These are phyloP conservation scores for Cantharis rustica DNA, from an alignment of 2,888 invertebrate genomes.

Conservation along the genomic window DNA sequence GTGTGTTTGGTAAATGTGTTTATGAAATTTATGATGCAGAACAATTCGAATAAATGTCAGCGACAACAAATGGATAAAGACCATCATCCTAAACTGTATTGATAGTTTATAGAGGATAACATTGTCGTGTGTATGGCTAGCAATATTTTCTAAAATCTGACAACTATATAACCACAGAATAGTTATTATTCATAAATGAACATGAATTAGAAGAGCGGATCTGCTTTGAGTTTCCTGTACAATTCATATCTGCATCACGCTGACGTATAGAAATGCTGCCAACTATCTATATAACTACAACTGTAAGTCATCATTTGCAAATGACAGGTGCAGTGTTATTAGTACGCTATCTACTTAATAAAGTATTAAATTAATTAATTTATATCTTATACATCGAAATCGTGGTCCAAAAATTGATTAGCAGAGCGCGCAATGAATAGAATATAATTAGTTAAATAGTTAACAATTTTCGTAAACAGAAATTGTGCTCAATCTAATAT, in stretches of 20 bases:
- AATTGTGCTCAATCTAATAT: slow-evolving; percentile 25
- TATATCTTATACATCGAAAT: not conserved
- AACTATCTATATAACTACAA: not conserved
- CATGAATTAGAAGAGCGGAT: slow-evolving; percentile 22
- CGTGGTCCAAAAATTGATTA: not conserved
- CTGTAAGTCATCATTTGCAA: not conserved
- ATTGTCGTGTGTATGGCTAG: slow-evolving; percentile 18
- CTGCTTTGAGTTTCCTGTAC: slow-evolving; percentile 21
- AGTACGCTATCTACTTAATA: too few species aligned
- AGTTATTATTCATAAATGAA: slow-evolving; percentile 27
- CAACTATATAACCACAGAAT: slow-evolving; percentile 17
- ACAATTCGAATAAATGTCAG: slow-evolving; percentile 16
- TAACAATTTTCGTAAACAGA: slow-evolving; percentile 21
- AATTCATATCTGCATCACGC: slow-evolving; percentile 12
- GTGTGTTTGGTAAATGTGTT: not conserved
- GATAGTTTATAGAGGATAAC: slow-evolving; percentile 25
- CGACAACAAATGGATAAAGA: slow-evolving; percentile 21
- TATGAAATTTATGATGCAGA: slow-evolving; percentile 9
- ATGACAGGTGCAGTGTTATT: not conserved
- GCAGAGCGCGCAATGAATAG: not conserved
- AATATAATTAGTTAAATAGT: not conserved
- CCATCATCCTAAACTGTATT: slow-evolving; percentile 21
- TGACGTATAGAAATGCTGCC: not conserved
- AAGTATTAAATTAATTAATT: not conserved
- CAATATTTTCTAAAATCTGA: slow-evolving; percentile 23